Evolutionary conservation across 2,113 vertebrate species (phyloP).

Genomic region (Gila orcuttii): DNA sequence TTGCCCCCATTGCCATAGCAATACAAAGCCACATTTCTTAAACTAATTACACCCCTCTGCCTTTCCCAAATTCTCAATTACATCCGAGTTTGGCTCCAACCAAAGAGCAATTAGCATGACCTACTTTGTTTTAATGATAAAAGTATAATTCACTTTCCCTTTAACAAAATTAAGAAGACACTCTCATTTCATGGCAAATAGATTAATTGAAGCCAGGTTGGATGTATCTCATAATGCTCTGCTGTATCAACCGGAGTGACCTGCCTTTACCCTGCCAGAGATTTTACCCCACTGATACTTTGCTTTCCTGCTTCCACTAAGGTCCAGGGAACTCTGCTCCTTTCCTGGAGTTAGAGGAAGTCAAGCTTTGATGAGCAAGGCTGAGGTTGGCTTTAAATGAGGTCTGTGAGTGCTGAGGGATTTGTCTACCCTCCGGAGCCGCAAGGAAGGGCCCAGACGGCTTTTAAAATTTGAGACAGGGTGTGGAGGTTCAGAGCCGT

Average conservation of each 20-base stretch:
- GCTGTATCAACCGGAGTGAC: conserved; percentile 19
- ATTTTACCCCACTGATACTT: conserved; percentile 58
- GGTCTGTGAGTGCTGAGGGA: conserved; percentile 48
- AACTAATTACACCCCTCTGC: conserved; percentile 46
- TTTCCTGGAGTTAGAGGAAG: conserved; percentile 43
- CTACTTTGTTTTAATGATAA: conserved; percentile 56
- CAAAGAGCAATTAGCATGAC: conserved; percentile 57
- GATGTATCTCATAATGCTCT: conserved; percentile 13
- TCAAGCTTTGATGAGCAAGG: conserved; percentile 50
- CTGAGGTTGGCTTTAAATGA: conserved; percentile 44
- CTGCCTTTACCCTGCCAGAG: conserved; percentile 26
- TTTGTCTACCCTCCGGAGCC: conserved; percentile 47
- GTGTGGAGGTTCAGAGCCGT: conserved; percentile 18
- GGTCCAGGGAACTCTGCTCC: conserved; percentile 57
- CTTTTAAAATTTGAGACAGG: conserved; percentile 26
- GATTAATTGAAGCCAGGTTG: conserved; percentile 30
- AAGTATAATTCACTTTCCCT: conserved; percentile 48
- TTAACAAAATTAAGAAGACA: conserved; percentile 27
- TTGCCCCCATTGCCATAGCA: conserved; percentile 32
- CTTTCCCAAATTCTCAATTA: conserved; percentile 51
- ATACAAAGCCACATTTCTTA: conserved; percentile 35
- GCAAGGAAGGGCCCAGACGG: conserved; percentile 37
- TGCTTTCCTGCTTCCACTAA: conserved; percentile 62
- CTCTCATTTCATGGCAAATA: conserved; percentile 39
- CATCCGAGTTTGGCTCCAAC: conserved; percentile 44